phyloP scores from a whole-genome alignment of 2,113 vertebrate species.

The Cyprinodon tularosa region DNA sequence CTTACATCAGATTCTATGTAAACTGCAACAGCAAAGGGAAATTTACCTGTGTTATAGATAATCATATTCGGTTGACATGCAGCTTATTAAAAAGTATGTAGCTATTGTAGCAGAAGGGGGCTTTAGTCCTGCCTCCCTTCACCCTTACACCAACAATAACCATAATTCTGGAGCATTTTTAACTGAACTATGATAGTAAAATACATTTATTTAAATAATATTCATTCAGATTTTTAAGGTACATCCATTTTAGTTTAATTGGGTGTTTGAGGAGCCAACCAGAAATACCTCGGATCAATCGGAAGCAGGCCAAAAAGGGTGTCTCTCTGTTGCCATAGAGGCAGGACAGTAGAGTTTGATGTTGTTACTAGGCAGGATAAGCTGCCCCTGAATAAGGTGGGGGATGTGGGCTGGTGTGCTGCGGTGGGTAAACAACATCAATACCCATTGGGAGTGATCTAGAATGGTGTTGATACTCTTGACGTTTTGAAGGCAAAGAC shows the following conservation, averaged over 20 bases:
- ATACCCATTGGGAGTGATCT: not conserved
- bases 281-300: slow-evolving; percentile 53
- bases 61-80: not conserved
- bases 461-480: not conserved
- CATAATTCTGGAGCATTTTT: not conserved
- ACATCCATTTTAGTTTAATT: slow-evolving; percentile 36
- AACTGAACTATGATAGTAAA: not conserved
- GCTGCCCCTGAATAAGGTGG: slow-evolving; percentile 45
- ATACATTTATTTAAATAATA: not conserved
- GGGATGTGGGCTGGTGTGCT: slow-evolving; percentile 34
- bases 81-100: not conserved
- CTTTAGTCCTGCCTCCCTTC: not conserved
- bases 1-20: not conserved
- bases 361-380: slow-evolving; percentile 76
- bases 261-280: slow-evolving; percentile 39
- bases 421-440: slow-evolving; percentile 48
- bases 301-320: slow-evolving; percentile 53
- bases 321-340: slow-evolving; percentile 80
- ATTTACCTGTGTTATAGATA: not conserved
- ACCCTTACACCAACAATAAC: not conserved
- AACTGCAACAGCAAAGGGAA: not conserved
- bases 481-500: not conserved
- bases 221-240: not conserved
- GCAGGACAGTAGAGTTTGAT: slow-evolving; percentile 78
- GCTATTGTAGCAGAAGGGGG: not conserved